Conservation (phyloP, 1,140 invertebrate genomes). For the Drosophila orena region DNA sequence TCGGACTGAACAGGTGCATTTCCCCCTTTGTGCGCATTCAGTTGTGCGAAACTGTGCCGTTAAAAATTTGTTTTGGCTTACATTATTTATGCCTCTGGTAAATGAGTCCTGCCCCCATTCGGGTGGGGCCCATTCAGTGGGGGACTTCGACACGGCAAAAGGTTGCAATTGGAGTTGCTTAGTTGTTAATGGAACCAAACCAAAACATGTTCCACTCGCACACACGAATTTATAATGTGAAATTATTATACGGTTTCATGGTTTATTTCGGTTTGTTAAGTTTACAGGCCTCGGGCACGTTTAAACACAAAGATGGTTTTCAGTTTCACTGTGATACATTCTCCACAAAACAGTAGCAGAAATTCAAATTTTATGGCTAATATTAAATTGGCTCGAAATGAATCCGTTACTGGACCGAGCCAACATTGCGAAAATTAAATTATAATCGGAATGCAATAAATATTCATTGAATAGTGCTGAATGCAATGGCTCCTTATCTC, state of each 20-base stretch:
- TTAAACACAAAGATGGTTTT: too few species aligned
- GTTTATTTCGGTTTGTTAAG: neutral
- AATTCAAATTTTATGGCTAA: neutral
- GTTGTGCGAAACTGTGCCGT: slow-evolving; percentile 54
- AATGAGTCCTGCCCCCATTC: slow-evolving; percentile 32
- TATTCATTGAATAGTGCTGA: neutral
- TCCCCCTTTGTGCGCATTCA: slow-evolving; percentile 44
- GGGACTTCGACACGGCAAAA: slow-evolving; percentile 4
- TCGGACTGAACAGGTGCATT: slow-evolving; percentile 32
- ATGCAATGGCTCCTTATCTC: neutral
- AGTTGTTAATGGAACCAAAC: slow-evolving; percentile 30
- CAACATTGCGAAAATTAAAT: neutral
- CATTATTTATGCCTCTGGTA: slow-evolving; percentile 65
- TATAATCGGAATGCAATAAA: neutral
- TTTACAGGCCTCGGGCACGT: neutral
- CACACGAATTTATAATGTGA: slow-evolving; percentile 3
- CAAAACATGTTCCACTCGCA: neutral
- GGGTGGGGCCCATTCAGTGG: slow-evolving; percentile 7
- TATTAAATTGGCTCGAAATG: neutral
- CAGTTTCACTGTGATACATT: too few species aligned
- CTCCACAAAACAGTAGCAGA: too few species aligned
- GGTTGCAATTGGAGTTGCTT: slow-evolving; percentile 29
- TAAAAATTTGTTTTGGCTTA: slow-evolving; percentile 61
- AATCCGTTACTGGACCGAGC: neutral
- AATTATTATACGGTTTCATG: slow-evolving; percentile 5